Percentiles rank a stretch among this genome's conserved stretches.
phyloP scores from a whole-genome alignment of 2,113 vertebrate genomes.

The Excalfactoria chinensis region DNA sequence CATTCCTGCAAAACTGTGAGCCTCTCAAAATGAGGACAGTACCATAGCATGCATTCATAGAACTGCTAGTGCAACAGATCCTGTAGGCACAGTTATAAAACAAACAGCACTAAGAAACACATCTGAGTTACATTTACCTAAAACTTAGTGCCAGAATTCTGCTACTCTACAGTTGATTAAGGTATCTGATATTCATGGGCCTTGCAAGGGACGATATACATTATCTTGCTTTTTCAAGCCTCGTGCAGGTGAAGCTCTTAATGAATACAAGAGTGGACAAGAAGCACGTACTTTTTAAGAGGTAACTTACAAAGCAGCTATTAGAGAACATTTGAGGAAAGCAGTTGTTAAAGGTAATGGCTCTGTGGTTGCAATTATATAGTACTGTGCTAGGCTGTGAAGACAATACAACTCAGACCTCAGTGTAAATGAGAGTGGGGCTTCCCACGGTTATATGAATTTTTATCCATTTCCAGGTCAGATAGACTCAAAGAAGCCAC shows the following conservation, averaged over 20 bases:
- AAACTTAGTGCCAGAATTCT: not conserved
- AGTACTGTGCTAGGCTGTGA: not conserved
- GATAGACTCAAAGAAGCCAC: slow-evolving; percentile 6
- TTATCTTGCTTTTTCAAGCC: not conserved
- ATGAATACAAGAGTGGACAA: not conserved
- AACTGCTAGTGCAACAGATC: not conserved
- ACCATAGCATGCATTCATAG: not conserved
- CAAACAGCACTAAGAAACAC: not conserved
- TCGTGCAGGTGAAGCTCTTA: not conserved
- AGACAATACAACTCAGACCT: not conserved
- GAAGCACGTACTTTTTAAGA: not conserved
- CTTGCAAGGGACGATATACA: not conserved
- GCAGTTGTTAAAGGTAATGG: not conserved
- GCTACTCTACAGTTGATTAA: not conserved
- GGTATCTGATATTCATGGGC: not conserved
- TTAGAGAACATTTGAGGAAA: not conserved
- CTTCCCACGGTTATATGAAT: not conserved
- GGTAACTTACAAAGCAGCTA: not conserved
- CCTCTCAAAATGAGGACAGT: not conserved
- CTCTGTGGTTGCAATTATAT: not conserved
- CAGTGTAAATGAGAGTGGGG: not conserved
- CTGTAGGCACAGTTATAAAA: not conserved
- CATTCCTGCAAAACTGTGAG: not conserved
- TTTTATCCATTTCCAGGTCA: slow-evolving; percentile 9
- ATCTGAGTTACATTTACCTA: not conserved